A percentile compares a stretch with the other conserved stretches of the same genome.
phyloP scores from a whole-genome alignment of 2,113 vertebrate genomes.

The Smithornis capensis region DNA sequence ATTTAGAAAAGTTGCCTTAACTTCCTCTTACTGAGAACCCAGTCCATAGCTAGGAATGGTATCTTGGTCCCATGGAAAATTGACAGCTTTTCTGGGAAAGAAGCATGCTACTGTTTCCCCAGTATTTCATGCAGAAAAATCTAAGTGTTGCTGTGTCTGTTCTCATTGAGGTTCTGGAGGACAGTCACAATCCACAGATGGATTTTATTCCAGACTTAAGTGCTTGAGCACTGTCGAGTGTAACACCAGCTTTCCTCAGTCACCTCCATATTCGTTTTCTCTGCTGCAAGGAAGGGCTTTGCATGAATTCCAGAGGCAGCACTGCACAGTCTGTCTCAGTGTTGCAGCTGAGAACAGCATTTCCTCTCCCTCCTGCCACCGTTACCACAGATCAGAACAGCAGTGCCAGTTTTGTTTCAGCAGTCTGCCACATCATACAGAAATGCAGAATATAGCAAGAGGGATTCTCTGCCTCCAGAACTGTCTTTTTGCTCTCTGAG shows the following conservation, averaged over 20 bases:
- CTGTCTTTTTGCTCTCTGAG: neutral
- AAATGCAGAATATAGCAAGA: neutral
- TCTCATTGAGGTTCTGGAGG: neutral
- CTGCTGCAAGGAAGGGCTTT: neutral
- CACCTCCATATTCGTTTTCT: neutral
- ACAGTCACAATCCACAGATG: neutral
- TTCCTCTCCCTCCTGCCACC: neutral
- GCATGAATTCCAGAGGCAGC: neutral
- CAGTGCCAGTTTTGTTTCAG: neutral
- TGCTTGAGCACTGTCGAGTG: neutral
- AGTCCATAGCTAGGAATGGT: neutral
- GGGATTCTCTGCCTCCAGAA: neutral
- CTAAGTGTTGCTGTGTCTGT: neutral
- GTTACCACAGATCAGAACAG: neutral
- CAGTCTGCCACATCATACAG: neutral
- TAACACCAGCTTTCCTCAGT: neutral
- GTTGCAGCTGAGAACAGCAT: neutral
- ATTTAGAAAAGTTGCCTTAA: neutral
- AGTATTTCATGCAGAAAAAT: neutral
- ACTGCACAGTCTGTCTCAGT: neutral
- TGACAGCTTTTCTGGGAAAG: neutral
- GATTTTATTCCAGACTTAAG: neutral
- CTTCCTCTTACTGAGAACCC: neutral
- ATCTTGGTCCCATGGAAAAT: neutral
- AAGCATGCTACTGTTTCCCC: fast-evolving